Percentiles rank a stretch among this genome's conserved stretches.
phyloP scores from a whole-genome alignment of 2,797 vertebrate genomes.

The Lateolabrax maculatus region DNA sequence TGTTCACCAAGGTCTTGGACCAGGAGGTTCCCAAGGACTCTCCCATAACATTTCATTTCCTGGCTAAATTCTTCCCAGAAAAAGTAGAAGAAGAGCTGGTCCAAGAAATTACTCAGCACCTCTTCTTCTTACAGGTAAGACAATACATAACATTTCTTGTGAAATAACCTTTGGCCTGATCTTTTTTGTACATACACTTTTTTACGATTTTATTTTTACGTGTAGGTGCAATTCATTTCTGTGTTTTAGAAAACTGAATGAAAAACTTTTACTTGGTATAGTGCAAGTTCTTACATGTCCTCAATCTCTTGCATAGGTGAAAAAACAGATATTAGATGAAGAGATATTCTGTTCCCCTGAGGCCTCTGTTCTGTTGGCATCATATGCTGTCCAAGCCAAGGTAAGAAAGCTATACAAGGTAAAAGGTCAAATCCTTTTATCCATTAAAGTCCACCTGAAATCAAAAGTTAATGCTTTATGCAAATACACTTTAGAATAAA shows the following conservation, averaged over 20 bases:
- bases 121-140: conserved; percentile 95
- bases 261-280: background rate
- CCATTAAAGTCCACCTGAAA: background rate
- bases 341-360: conserved; percentile 97
- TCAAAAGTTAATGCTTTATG: background rate
- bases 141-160: background rate
- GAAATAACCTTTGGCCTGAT: background rate
- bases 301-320: conserved; percentile 86
- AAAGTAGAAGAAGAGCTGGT: conserved; percentile 95
- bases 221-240: background rate
- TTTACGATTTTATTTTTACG: background rate
- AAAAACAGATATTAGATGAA: conserved; percentile 96
- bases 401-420: conserved; percentile 69
- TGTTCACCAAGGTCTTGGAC: conserved; percentile 89
- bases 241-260: background rate
- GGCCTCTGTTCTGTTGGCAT: conserved; percentile 93
- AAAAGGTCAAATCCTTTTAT: background rate
- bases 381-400: conserved; percentile 96
- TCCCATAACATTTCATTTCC: conserved; percentile 92
- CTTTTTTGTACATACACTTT: background rate
- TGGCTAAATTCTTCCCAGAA: conserved; percentile 96
- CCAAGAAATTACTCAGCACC: conserved; percentile 96
- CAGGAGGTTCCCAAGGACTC: conserved; percentile 97
- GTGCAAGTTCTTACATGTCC: background rate
- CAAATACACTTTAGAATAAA: background rate